Evolutionary conservation across 1,140 invertebrate genomes (phyloP), one percentile per base, ranked within the genome.

Genomic region (Ptiloglossa arizonensis): DNA sequence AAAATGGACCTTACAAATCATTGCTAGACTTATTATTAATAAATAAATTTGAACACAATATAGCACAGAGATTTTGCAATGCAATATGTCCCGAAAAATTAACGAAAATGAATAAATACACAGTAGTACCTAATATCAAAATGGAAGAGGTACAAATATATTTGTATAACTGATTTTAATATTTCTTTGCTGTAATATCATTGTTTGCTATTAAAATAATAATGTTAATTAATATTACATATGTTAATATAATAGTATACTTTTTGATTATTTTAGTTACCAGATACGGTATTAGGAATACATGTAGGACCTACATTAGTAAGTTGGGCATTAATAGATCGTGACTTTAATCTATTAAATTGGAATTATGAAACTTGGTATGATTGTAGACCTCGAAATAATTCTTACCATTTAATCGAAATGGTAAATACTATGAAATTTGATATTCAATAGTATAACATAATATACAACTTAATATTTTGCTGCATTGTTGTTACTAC

Each of bases 251-350:
- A n/a, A n/a, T n/a, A n/a, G n/a, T n/a, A n/a, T n/a, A n/a, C n/a
- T n/a, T n/a, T n/a, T n/a, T n/a, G n/a, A 46, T 9, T 29, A 15
- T 27, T 76, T n/a, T 4, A 76, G 73, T 32, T 38, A 11, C 54
- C 66, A 52, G 4, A 19, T 29, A 41, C 44, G 15, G 22, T 57
- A 54, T 48, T 84, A 35, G 76, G 63, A 11, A 41, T 83, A 50
- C 17, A 84, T 3, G 0, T 83, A 15, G 76, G 81, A 5, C 2
- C 6, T 4, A 41, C 29, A 1, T n/a, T 62, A 24, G 22, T 83
- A 64, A 72, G 38, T 54, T 84, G 81, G 81, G 8, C 67, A 54
- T 64, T 67, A 29, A 1, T 84, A 46, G 46, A 52, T 32, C 11
- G 9, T 0, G 3, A 71, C 67, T 84, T 35, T 17, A 2, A 79